These are phyloP conservation scores for Ichneumoninae sp. DNA, from an alignment of 2,888 invertebrate genomes.

Conservation along the genomic window DNA sequence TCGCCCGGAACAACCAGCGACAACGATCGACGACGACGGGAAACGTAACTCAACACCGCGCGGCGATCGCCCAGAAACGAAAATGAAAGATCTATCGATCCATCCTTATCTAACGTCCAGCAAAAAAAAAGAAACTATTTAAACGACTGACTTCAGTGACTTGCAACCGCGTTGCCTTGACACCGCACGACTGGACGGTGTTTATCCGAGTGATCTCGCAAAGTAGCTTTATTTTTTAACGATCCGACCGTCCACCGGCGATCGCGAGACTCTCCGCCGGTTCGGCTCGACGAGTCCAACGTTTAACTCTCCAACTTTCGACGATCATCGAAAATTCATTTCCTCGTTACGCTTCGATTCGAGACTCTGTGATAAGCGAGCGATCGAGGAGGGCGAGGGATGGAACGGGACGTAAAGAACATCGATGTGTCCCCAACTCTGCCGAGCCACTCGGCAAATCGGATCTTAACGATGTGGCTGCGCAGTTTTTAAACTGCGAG, in stretches of 20 bases:
- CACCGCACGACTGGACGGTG: conserved; percentile 2
- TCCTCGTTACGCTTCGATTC: conserved; percentile 40
- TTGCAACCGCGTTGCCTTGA: conserved; percentile 51
- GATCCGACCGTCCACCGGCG: not conserved
- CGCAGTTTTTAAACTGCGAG: conserved; percentile 11
- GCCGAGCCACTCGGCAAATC: conserved; percentile 16
- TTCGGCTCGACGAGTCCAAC: not conserved
- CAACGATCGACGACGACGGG: conserved; percentile 35
- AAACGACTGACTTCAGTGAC: conserved; percentile 40
- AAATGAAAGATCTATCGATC: conserved; percentile 31
- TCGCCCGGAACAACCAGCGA: conserved; percentile 65
- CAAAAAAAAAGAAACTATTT: not conserved
- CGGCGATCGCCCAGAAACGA: conserved; percentile 10
- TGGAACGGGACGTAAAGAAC: not conserved
- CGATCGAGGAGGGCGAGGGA: conserved; percentile 13
- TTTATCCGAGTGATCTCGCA: conserved; percentile 10
- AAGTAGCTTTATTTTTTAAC: conserved; percentile 13
- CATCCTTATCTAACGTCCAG: conserved; percentile 10
- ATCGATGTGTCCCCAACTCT: not conserved
- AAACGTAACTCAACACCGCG: conserved; percentile 23
- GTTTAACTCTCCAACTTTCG: not conserved
- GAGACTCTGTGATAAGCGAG: conserved; percentile 61
- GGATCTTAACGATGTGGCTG: conserved; percentile 12
- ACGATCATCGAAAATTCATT: not conserved
- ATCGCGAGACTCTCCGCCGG: not conserved